Base-by-base conservation (phyloP, 30 jellyfish, hydroid and myxozoan species). In the Catostylus mosaicus region DNA sequence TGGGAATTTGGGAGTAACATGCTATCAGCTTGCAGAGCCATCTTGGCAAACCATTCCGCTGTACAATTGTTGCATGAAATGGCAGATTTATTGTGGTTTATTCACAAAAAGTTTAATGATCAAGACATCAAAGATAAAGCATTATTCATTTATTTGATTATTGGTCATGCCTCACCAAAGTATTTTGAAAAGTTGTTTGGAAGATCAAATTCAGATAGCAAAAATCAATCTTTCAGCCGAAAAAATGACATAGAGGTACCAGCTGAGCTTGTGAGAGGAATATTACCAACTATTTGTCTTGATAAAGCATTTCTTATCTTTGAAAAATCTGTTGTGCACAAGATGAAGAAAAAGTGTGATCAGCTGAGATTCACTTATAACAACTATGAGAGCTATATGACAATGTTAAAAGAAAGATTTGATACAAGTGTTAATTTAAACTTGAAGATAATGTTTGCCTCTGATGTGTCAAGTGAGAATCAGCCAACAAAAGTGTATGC, bases 141-240 rank as follows among this genome's bases (percentile, higher is more conserved):
- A 11, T 59, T 88, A 63, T 88, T 88, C 85, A 60, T 62, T 31
- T 88, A 88, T 64, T 40, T 88, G 77, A 63, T 82, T 11, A 73
- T 81, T 50, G 97, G 97, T 30, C 83, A 81, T 70, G 92, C 89
- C 38, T 88, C 97, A 5, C 97, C 97, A 47, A 60, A 67, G 66
- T 76, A 78, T 52, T 87, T 45, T 45, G 35, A 40, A 22, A 80
- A 31, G 67, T 45, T 80, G 73, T 80, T 80, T 34, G 66, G 60
- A 9, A 57, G 48, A 23, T 29, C 76, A 2, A 79, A 69, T 22
- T 75, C 38, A 19, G 90, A 79, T 7, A 36, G 48, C 46, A 79
- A 51, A 35, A 50, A 51, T 56, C 83, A 80, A 33, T 57, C 67
- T 4, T 29, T 66, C n/a, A 48, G 83, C 65, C 66, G 38, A 34